A percentile compares a stretch with the other conserved stretches of the same genome.
Evolutionary conservation across 2,888 invertebrate genomes (phyloP).

Genomic region (Schizaphis graminum): DNA sequence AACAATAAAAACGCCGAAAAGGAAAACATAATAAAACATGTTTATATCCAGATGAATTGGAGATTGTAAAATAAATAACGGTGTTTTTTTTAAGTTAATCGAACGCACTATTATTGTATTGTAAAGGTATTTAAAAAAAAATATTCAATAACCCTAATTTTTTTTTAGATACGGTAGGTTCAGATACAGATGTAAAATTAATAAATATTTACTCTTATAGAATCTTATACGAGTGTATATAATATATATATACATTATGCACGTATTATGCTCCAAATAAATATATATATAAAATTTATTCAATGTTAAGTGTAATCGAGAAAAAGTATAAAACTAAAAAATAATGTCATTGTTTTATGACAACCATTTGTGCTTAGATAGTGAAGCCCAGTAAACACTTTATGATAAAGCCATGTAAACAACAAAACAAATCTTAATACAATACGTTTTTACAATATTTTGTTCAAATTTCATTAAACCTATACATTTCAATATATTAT

Average conservation of each 20-base stretch:
- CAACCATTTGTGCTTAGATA: neutral
- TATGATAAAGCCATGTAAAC: neutral
- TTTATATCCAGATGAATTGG: constrained; percentile 31
- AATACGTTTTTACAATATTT: neutral
- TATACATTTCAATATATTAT: neutral
- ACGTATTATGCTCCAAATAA: neutral
- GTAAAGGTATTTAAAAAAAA: neutral
- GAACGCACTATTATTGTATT: neutral
- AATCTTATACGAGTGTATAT: no score
- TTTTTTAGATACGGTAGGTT: neutral
- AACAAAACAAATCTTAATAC: neutral
- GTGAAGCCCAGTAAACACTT: neutral
- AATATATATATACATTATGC: neutral
- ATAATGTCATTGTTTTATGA: neutral
- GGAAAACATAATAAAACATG: constrained; percentile 45
- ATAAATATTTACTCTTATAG: neutral
- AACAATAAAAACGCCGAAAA: constrained; percentile 60
- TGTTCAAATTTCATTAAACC: neutral
- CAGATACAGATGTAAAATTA: neutral
- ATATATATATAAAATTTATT: neutral
- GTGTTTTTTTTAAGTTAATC: neutral
- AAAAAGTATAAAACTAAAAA: neutral
- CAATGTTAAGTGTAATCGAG: neutral
- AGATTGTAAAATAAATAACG: constrained; percentile 41
- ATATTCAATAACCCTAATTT: neutral